These are phyloP conservation scores for Gymnocypris eckloni DNA, from an alignment of 2,797 vertebrate species.

Conservation along the genomic window DNA sequence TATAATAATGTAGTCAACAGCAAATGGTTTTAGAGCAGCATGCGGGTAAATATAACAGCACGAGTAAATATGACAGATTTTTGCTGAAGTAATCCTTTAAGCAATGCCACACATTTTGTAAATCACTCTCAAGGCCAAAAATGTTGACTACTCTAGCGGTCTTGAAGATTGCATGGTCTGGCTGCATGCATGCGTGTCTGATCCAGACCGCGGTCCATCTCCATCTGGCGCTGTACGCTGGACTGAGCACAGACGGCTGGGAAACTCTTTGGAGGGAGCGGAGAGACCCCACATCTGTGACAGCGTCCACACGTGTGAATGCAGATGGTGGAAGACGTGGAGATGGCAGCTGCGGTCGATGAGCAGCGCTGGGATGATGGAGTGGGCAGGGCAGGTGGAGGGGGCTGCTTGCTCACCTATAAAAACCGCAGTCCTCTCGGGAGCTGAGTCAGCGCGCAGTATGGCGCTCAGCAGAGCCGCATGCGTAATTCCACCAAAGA, in stretches of 20 bases:
- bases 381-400: slow-evolving; percentile 60
- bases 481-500: slow-evolving; percentile 65
- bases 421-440: slow-evolving; percentile 56
- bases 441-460: slow-evolving; percentile 73
- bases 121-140: background rate
- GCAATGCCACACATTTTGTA: background rate
- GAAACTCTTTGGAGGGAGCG: slow-evolving; percentile 54
- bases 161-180: background rate
- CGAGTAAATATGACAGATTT: background rate
- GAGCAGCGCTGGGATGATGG: slow-evolving; percentile 15
- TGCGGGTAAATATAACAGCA: background rate
- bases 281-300: slow-evolving; percentile 57
- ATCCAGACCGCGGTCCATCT: slow-evolving; percentile 54
- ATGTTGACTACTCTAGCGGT: background rate
- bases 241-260: slow-evolving; percentile 63
- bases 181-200: background rate
- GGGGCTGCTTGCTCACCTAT: slow-evolving; percentile 66
- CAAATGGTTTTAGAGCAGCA: background rate
- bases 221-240: slow-evolving; percentile 65
- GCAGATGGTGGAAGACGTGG: slow-evolving; percentile 44
- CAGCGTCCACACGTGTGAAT: slow-evolving; percentile 7
- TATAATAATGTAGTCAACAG: background rate
- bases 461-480: slow-evolving; percentile 1
- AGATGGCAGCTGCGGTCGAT: slow-evolving; percentile 31
- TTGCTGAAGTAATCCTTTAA: background rate